Evolutionary conservation across 2,888 invertebrate genomes (phyloP).

Genomic region (Sphaerophoria taeniata): DNA sequence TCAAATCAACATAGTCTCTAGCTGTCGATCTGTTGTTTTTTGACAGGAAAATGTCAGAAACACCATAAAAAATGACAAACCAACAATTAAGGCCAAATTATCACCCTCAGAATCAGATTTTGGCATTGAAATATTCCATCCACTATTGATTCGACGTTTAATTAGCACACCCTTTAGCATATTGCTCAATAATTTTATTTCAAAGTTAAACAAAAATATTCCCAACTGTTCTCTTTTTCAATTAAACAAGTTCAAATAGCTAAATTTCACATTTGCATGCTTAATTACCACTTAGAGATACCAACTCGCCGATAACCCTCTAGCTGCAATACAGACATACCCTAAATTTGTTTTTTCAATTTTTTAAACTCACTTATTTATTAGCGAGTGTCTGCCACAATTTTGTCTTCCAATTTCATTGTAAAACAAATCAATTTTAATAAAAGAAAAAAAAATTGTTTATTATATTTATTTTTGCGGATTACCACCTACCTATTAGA

Average conservation of each 20-base stretch:
- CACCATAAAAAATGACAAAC: no score
- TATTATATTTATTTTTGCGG: constrained; percentile 56
- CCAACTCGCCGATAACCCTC: not conserved
- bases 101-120: no score
- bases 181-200: not conserved
- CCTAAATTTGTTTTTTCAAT: constrained; percentile 39
- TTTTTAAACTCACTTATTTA: constrained; percentile 58
- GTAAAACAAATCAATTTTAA: constrained; percentile 67
- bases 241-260: constrained; percentile 10
- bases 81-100: no score
- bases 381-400: constrained; percentile 66
- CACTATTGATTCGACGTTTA: not conserved
- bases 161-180: constrained; percentile 32
- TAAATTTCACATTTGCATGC: constrained; percentile 50
- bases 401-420: constrained; percentile 49
- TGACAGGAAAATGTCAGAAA: no score
- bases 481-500: constrained; percentile 66
- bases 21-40: no score
- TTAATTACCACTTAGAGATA: constrained; percentile 35
- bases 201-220: no score
- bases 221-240: not conserved
- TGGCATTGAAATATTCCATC: no score
- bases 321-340: not conserved
- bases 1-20: no score
- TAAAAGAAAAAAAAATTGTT: constrained; percentile 28